These are phyloP conservation scores for Xestia ashworthii DNA, from an alignment of 2,888 invertebrate genomes.

Conservation along the genomic window DNA sequence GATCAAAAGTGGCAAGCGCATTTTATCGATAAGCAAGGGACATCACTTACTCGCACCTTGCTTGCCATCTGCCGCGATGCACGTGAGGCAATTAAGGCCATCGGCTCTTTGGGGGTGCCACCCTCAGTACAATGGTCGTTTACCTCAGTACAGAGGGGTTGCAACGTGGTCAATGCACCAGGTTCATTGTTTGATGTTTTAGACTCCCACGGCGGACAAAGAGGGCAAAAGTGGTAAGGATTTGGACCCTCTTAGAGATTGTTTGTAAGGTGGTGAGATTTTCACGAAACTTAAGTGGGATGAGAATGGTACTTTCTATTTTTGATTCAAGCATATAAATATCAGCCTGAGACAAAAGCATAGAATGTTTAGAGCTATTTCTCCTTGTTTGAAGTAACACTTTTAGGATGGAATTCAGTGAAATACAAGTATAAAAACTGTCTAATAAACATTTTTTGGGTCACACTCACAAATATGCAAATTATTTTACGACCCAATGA, in stretches of 20 bases:
- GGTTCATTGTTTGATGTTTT: constrained; percentile 65
- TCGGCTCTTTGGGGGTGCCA: constrained; percentile 85
- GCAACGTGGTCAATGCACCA: constrained; percentile 84
- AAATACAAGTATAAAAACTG: background rate
- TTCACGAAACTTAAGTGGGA: background rate
- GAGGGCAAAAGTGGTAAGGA: constrained; percentile 30
- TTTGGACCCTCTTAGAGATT: constrained; percentile 31
- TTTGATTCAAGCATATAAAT: background rate
- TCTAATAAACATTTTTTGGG: background rate
- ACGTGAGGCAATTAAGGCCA: constrained; percentile 88
- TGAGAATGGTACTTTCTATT: background rate
- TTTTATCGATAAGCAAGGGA: constrained; percentile 82
- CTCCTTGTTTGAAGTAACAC: background rate
- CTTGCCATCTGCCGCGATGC: constrained; percentile 88
- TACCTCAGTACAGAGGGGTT: constrained; percentile 84
- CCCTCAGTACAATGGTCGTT: constrained; percentile 87
- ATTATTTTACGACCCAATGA: background rate
- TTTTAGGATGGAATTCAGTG: constrained; percentile 1
- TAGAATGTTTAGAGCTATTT: background rate
- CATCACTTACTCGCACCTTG: constrained; percentile 89
- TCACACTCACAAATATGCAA: background rate
- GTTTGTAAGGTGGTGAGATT: constrained; percentile 23
- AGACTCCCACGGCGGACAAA: constrained; percentile 76
- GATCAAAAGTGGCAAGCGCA: constrained; percentile 65
- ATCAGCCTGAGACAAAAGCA: background rate